Percentiles rank a stretch among this genome's conserved stretches.
Conservation (phyloP, 2,888 invertebrate species). For the Aphidoletes aphidimyza region DNA sequence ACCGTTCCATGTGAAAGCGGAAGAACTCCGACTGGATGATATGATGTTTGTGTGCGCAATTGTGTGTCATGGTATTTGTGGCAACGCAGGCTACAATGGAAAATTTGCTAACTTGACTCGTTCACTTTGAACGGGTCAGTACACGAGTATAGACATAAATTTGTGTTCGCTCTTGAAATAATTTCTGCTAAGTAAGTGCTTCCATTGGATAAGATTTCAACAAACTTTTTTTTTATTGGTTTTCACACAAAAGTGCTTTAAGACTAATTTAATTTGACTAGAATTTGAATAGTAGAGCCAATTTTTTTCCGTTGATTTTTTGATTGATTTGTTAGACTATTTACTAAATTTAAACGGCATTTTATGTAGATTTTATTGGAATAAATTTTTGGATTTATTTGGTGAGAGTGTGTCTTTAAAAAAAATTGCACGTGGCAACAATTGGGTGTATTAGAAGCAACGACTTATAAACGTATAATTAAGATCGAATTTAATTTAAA, state of each 20-base stretch:
- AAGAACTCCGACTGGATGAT: constrained; percentile 1
- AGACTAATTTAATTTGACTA: constrained; percentile 14
- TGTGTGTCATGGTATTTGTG: constrained; percentile 4
- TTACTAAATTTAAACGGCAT: background rate
- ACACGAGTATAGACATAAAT: constrained; percentile 71
- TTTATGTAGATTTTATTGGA: background rate
- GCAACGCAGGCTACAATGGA: constrained; percentile 37
- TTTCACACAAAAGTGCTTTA: constrained; percentile 18
- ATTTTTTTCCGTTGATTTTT: constrained; percentile 5
- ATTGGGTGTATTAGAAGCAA: background rate
- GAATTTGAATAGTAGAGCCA: background rate
- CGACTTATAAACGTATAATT: background rate
- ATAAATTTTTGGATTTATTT: constrained; percentile 5
- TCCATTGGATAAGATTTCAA: constrained; percentile 25
- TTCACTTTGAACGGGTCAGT: constrained; percentile 77
- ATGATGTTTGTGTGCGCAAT: background rate
- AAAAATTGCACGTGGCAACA: constrained; percentile 52
- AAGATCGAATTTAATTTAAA: background rate
- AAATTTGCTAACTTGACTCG: constrained; percentile 63
- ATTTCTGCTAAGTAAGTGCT: constrained; percentile 47
- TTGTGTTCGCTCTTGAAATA: constrained; percentile 57
- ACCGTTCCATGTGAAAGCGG: constrained; percentile 29
- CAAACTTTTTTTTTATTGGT: background rate
- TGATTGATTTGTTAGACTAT: background rate
- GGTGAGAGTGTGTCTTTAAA: constrained; percentile 22